Conservation (phyloP, 2,797 vertebrate genomes). For the Semaprochilodus insignis region DNA sequence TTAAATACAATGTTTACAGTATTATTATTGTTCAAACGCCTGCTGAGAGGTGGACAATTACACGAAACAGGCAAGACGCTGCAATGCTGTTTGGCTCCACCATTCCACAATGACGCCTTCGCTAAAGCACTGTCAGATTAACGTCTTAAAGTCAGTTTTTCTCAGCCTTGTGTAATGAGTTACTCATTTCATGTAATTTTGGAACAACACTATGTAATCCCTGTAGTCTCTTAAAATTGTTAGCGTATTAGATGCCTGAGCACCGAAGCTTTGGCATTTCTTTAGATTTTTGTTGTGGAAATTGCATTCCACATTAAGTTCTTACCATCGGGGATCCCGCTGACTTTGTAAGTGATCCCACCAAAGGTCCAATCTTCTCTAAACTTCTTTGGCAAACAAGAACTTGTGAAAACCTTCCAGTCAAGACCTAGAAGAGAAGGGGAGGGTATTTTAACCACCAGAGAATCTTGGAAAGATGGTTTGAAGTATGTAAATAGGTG, state of each 20-base stretch:
- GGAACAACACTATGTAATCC: conserved; percentile 4
- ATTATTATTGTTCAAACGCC: conserved; percentile 75
- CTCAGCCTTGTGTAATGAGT: conserved; percentile 36
- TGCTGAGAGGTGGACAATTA: conserved; percentile 67
- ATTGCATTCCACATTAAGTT: conserved; percentile 27
- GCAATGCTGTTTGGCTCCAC: conserved; percentile 56
- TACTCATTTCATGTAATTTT: conserved; percentile 31
- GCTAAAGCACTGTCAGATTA: conserved; percentile 37
- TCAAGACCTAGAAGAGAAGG: conserved; percentile 72
- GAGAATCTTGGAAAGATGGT: conserved; percentile 23
- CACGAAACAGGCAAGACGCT: conserved; percentile 66
- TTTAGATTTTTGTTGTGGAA: conserved; percentile 11
- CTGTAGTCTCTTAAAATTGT: neutral
- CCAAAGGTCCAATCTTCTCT: conserved; percentile 92
- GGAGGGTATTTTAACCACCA: neutral
- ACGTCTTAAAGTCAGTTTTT: conserved; percentile 41
- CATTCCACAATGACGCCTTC: conserved; percentile 43
- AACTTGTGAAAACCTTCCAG: conserved; percentile 90
- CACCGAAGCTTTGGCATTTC: conserved; percentile 15
- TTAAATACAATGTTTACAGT: conserved; percentile 80
- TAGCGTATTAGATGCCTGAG: neutral
- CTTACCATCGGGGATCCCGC: conserved; percentile 93
- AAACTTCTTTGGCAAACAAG: conserved; percentile 92
- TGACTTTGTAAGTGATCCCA: conserved; percentile 91
- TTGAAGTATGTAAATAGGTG: conserved; percentile 1